phyloP scores from a whole-genome alignment of 2,888 invertebrate species.

The Hyposoter dolosus region DNA sequence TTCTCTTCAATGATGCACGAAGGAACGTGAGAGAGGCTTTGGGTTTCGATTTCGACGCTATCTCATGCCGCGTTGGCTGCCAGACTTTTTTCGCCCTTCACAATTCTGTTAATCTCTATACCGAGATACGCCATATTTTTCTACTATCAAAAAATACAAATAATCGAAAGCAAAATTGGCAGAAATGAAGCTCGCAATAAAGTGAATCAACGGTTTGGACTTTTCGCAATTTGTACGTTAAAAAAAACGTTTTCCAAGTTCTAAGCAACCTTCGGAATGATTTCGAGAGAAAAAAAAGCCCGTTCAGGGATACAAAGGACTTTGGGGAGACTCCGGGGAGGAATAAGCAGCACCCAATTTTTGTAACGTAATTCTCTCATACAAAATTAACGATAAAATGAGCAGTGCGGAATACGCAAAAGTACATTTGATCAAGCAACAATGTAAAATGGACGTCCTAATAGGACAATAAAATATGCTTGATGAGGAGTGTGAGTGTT shows the following conservation, averaged over 20 bases:
- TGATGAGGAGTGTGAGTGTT: constrained; percentile 2
- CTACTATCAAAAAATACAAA: background rate
- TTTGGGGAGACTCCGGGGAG: background rate
- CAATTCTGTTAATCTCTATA: background rate
- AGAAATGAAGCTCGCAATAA: background rate
- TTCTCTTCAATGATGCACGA: constrained; percentile 42
- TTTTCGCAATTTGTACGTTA: background rate
- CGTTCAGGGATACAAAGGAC: background rate
- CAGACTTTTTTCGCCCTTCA: background rate
- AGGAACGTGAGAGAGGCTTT: constrained; percentile 21
- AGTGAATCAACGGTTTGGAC: background rate
- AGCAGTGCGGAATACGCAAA: background rate
- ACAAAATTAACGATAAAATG: background rate
- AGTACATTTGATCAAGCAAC: constrained; percentile 2
- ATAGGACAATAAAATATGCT: background rate
- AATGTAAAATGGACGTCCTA: background rate
- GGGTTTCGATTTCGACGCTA: background rate
- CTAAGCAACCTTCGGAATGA: background rate
- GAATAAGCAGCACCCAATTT: background rate
- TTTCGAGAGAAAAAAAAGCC: background rate
- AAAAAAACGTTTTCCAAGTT: background rate
- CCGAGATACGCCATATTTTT: background rate
- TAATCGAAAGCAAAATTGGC: background rate
- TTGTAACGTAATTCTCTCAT: background rate
- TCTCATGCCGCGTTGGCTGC: background rate